These are phyloP conservation scores for Anoplolepis gracilipes DNA, from an alignment of 1,140 invertebrate species.

Conservation along the genomic window DNA sequence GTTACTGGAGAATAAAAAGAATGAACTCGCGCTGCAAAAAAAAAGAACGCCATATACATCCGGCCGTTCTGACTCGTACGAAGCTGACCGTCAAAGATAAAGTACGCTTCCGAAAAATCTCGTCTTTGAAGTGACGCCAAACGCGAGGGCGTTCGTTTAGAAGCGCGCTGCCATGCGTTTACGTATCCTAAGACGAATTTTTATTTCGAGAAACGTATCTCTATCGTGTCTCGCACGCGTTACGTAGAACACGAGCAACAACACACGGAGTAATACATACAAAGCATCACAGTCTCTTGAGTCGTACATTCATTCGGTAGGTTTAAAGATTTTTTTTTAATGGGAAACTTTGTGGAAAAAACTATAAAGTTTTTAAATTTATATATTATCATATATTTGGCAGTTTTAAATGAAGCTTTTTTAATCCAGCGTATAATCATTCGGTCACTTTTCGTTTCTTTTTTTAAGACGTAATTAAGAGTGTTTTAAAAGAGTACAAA, in stretches of 20 bases:
- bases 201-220: conserved; percentile 54
- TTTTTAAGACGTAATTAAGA: background rate
- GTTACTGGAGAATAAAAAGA: background rate
- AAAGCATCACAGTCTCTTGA: background rate
- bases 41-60: conserved; percentile 33
- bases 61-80: conserved; percentile 20
- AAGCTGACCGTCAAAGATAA: conserved; percentile 51
- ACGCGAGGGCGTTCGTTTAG: conserved; percentile 40
- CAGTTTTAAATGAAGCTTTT: too few relatives aligned
- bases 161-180: conserved; percentile 17
- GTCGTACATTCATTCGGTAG: background rate
- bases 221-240: background rate
- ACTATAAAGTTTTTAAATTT: background rate
- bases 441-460: background rate
- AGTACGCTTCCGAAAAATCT: conserved; percentile 70
- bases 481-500: background rate
- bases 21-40: background rate
- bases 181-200: conserved; percentile 31
- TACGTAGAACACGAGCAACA: background rate
- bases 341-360: background rate
- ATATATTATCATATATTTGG: background rate
- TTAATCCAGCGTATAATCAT: too few relatives aligned
- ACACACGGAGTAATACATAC: background rate
- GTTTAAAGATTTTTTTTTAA: background rate
- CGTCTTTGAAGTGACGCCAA: conserved; percentile 71